Base-by-base conservation (phyloP, 2,888 invertebrate genomes). In the Sesamia inferens region DNA sequence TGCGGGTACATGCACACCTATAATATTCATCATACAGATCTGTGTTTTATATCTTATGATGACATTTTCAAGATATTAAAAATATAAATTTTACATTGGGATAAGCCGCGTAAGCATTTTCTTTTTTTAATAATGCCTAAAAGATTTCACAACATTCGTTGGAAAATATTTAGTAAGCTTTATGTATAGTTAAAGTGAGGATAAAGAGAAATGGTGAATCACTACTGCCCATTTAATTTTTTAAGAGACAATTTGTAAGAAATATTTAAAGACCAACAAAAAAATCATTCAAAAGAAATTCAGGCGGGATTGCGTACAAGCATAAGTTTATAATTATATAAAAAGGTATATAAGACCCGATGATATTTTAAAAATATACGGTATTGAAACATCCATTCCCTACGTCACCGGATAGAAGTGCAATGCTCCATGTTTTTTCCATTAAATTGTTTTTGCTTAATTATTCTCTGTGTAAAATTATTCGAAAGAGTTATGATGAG, bases 31-130 rank as follows among this genome's bases (percentile, higher is more conserved):
- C 65, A 71, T 71, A 79, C 68, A 67, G 61, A 83, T 67, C 68
- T 67, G 68, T 75, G 71, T 74, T 80, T 80, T 81, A 71, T 75
- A 65, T 77, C 78, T 71, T 65, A 68, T 78, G 72, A 64, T 65
- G 63, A 65, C 54, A 71, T 75, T 78, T 81, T 75, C 71, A 67
- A 81, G 74, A 84, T 82, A 87, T 86, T 85, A 85, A 86, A 82
- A 66, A 77, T 67, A 84, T 85, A 82, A 81, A 82, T 85, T 81
- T 77, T 78, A 78, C 68, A 82, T 71, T 78, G 71, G 77, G 74
- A 75, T 88, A 86, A 81, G 80, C 78, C 81, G 67, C 68, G 70
- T 76, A 82, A 81, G 74, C 71, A 76, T 80, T 87, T 84, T 79
- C 71, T 83, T 76, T 84, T 71, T 48, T 67, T 81, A 76, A 87